phyloP scores from a whole-genome alignment of 2,797 vertebrate species.

The Sylvilagus floridanus region DNA sequence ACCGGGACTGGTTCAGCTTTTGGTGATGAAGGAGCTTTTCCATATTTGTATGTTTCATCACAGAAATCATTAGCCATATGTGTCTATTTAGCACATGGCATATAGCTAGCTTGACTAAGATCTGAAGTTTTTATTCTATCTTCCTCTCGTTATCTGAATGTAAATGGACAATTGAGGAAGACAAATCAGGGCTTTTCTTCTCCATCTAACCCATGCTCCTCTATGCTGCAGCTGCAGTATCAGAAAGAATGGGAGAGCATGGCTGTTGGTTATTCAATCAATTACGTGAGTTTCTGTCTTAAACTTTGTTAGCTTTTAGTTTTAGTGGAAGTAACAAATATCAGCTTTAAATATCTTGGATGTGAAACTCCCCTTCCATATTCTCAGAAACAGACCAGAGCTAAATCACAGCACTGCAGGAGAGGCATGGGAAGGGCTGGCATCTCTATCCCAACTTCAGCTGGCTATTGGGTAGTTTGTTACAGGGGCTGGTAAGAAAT shows the following conservation, averaged over 20 bases:
- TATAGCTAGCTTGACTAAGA: not conserved
- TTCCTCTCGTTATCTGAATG: conserved; percentile 4
- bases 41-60: not conserved
- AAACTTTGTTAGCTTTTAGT: not conserved
- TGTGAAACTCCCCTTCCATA: not conserved
- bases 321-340: conserved; percentile 7
- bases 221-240: not conserved
- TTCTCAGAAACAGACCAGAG: not conserved
- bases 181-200: not conserved
- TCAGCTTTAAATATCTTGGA: not conserved
- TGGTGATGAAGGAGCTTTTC: not conserved
- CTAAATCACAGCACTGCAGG: not conserved
- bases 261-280: not conserved
- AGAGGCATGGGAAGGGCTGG: not conserved
- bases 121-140: not conserved
- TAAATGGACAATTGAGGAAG: not conserved
- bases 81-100: not conserved
- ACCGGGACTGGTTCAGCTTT: not conserved
- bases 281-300: not conserved
- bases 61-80: not conserved
- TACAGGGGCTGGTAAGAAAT: not conserved
- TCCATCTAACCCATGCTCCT: not conserved
- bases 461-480: not conserved
- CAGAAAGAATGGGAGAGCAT: not conserved
- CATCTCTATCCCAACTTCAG: too few species aligned